Conservation (phyloP, 2,888 invertebrate genomes). For the Phalera bucephala region DNA sequence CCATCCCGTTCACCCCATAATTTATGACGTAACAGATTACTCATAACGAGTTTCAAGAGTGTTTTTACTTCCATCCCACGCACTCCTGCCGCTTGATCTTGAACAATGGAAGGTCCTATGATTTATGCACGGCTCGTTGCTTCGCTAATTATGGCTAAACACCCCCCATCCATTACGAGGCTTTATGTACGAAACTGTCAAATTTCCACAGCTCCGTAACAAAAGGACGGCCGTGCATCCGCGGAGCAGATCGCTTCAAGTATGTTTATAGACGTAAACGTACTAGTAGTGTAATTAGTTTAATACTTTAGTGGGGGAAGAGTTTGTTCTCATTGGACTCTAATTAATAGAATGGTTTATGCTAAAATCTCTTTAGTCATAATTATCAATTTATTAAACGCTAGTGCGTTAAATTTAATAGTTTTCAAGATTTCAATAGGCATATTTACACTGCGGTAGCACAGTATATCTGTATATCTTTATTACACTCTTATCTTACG, state of each 20-base stretch:
- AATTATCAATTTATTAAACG: too few species aligned
- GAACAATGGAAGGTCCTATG: slow-evolving; percentile 45
- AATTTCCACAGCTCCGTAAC: slow-evolving; percentile 1
- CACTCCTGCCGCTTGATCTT: slow-evolving; percentile 4
- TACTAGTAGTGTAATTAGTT: slow-evolving; percentile 1
- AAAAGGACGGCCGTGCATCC: not conserved
- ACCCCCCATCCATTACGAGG: slow-evolving; percentile 51
- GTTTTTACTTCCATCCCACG: slow-evolving; percentile 1
- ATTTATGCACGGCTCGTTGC: slow-evolving; percentile 45
- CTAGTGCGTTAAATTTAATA: too few species aligned
- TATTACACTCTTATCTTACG: too few species aligned
- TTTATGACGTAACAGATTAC: not conserved
- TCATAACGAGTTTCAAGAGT: not conserved
- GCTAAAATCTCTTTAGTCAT: too few species aligned
- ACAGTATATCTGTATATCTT: too few species aligned
- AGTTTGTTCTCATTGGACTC: too few species aligned
- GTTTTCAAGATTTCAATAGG: too few species aligned
- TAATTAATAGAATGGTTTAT: too few species aligned
- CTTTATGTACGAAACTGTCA: slow-evolving; percentile 50
- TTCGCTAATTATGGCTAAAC: slow-evolving; percentile 53
- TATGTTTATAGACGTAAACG: not conserved
- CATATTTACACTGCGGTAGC: too few species aligned
- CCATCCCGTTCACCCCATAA: not conserved
- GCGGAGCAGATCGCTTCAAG: not conserved
- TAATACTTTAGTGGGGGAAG: not conserved